These are phyloP conservation scores for Erpobdella octoculata DNA, from an alignment of 2,888 invertebrate species.

Conservation along the genomic window DNA sequence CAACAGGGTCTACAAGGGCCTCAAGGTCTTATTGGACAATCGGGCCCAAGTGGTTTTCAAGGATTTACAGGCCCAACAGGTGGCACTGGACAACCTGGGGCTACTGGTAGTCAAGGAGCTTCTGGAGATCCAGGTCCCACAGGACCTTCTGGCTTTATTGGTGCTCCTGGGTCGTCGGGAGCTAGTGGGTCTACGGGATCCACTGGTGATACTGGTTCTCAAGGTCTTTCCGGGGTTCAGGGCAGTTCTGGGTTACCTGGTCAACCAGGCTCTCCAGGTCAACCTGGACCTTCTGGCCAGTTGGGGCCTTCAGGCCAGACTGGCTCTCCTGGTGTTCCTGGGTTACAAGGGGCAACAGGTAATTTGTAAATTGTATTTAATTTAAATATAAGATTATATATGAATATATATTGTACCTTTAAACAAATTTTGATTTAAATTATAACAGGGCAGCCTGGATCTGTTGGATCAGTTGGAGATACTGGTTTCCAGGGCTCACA, in stretches of 20 bases:
- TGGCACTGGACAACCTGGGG: slow-evolving; percentile 27
- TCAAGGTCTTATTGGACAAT: slow-evolving; percentile 32
- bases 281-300: slow-evolving; percentile 30
- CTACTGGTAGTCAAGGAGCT: slow-evolving; percentile 30
- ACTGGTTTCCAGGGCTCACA: slow-evolving; percentile 29
- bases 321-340: slow-evolving; percentile 26
- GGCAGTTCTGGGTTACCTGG: slow-evolving; percentile 26
- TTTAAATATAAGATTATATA: not conserved
- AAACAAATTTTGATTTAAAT: slow-evolving; percentile 43
- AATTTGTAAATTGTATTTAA: not conserved
- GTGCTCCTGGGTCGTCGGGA: slow-evolving; percentile 27
- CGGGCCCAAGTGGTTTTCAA: slow-evolving; percentile 37
- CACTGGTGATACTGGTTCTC: slow-evolving; percentile 8
- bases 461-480: slow-evolving; percentile 35
- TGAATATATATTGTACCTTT: not conserved
- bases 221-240: slow-evolving; percentile 23
- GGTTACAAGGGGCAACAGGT: slow-evolving; percentile 18
- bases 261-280: slow-evolving; percentile 29
- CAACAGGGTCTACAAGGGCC: slow-evolving; percentile 22
- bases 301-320: no score
- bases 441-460: slow-evolving; percentile 25
- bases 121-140: slow-evolving; percentile 30
- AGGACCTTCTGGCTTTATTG: slow-evolving; percentile 28
- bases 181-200: no score
- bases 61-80: slow-evolving; percentile 42